These are phyloP conservation scores for Urocynchramus pylzowi DNA, from an alignment of 2,113 vertebrate species.

Conservation along the genomic window DNA sequence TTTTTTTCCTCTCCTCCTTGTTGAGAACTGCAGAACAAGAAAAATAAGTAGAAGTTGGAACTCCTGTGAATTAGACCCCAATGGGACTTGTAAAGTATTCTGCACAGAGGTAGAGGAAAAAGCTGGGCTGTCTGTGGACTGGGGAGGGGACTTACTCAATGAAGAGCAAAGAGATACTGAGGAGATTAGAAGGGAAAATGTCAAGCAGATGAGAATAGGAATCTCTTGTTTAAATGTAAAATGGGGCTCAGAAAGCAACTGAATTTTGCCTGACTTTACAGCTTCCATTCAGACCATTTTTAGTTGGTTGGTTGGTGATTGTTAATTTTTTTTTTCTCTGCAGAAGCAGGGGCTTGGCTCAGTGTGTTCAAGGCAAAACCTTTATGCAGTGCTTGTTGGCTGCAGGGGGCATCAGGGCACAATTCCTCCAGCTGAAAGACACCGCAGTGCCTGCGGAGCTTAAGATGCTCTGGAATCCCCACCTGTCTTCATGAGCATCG, in stretches of 20 bases:
- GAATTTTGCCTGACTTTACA: neutral
- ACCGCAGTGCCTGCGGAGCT: neutral
- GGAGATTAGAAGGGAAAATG: neutral
- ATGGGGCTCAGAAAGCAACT: neutral
- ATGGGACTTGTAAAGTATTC: neutral
- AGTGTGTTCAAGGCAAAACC: neutral
- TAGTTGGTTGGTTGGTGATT: too few relatives aligned
- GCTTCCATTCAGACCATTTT: neutral
- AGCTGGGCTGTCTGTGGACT: neutral
- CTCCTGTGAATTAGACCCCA: neutral
- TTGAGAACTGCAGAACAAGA: neutral
- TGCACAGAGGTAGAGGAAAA: neutral
- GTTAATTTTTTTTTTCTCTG: fast-evolving
- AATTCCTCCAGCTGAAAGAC: neutral
- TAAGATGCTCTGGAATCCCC: neutral
- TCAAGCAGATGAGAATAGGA: neutral
- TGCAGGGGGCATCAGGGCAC: neutral
- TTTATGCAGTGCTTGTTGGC: neutral
- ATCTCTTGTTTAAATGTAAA: neutral
- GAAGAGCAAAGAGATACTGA: neutral
- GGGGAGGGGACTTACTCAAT: neutral
- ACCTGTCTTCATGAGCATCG: neutral
- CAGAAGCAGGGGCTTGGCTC: neutral
- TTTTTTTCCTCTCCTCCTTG: neutral
- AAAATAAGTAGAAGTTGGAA: neutral